Conservation (phyloP, 2,888 invertebrate genomes). For the Sinotaia quadrata region DNA sequence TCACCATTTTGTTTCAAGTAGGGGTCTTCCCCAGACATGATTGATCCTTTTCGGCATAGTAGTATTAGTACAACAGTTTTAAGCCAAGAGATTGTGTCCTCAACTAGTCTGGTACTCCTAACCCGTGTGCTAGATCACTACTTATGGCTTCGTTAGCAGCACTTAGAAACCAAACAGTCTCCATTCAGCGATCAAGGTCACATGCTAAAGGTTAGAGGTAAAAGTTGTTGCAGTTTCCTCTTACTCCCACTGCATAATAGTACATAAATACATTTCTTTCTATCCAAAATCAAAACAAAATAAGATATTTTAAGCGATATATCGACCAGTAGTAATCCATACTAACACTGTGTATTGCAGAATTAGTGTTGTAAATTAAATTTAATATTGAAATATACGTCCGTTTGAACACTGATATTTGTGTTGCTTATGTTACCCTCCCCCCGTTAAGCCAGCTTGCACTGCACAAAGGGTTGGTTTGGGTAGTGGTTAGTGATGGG, state of each 20-base stretch:
- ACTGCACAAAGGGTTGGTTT: neutral
- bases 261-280: no score
- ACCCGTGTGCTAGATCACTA: neutral
- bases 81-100: neutral
- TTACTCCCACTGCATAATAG: constrained; percentile 25
- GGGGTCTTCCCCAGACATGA: no score
- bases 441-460: neutral
- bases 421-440: constrained; percentile 5
- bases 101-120: neutral
- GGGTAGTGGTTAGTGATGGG: neutral
- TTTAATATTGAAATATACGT: no score
- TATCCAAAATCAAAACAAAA: no score
- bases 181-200: constrained; percentile 26
- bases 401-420: no score
- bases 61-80: no score
- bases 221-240: constrained; percentile 27
- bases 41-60: no score
- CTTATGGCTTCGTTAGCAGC: constrained; percentile 37
- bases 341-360: no score
- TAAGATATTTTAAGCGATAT: no score
- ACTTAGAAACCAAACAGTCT: constrained; percentile 58
- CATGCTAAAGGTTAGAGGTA: constrained; percentile 23
- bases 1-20: no score
- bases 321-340: no score
- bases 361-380: no score